Evolutionary conservation across 2,113 vertebrate species (phyloP), one percentile per base, ranked within the genome.

Genomic region (Platycercus adscitus): DNA sequence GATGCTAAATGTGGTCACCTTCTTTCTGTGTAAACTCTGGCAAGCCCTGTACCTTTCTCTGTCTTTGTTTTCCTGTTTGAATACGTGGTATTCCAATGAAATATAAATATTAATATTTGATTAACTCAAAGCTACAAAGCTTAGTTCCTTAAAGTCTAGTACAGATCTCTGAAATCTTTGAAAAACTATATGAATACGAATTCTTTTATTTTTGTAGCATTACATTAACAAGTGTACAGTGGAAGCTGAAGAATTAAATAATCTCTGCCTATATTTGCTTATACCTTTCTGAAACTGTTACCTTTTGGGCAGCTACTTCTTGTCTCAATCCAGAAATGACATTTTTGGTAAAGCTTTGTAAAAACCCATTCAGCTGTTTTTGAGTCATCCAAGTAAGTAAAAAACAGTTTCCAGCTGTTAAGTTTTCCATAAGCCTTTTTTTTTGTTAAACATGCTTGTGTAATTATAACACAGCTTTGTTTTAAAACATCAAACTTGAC

Each of bases 331-430:
- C 96, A 98, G 93, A 97, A 98, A 95, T 97, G 94, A 94, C 88
- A 97, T 95, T 97, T 97, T 97, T 73, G 88, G 93, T 96, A 88
- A 96, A 92, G 88, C 92, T 96, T 93, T 93, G 89, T 82, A 94
- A 95, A 96, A 96, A 95, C 68, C 90, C 81, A 89, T 97, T 97
- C 90, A 97, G 96, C 97, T 97, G 97, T 93, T 98, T 97, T 98
- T 98, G 97, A 98, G 97, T 98, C 97, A 98, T 98, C 97, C 96
- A 97, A 97, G 95, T 97, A 97, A 96, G 96, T 71, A 98, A 96
- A 98, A 98, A 98, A 96, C 94, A 98, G 97, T 97, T 98, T 98
- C 98, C 98, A 98, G 98, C 98, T 98, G 98, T 96, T 98, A 98
- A 97, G 96, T 97, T 98, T 98, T 98, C 98, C 97, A 97, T 97